Base-by-base conservation (phyloP, 2,797 vertebrate species). In the Notolabrus celidotus region DNA sequence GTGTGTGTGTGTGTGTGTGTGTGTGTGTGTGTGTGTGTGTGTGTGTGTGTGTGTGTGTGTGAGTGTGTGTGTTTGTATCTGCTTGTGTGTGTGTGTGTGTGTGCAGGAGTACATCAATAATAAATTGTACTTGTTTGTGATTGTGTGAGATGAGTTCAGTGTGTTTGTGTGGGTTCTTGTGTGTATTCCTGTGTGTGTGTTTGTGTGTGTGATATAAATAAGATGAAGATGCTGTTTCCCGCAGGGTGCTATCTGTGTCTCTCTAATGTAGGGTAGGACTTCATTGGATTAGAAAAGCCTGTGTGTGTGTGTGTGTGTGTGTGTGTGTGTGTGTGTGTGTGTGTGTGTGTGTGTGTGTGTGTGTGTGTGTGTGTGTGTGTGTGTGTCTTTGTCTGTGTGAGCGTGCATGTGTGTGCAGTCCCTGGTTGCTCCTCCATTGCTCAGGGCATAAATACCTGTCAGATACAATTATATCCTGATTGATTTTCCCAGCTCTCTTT, bases 381-480 rank as follows among this genome's bases (percentile, higher is more conserved):
- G 33, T 60, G 29, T 53, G 34, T 42, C 29, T 62, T 62, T 56
- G 46, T 56, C 54, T 51, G 66, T 43, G 27, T 46, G 50, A 20
- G 47, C 54, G 71, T 52, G 42, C 34, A 47, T 25, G 27, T 27
- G 42, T 12, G n/a, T 52, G 36, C 34, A 50, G 56, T 68, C 76
- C 59, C 76, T 60, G 22, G 22, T 58, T 80, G 77, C 80, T 83
- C 61, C 55, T 82, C 58, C 38, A 70, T 66, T 6, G 77, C 91
- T 86, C 68, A 36, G 80, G 89, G 78, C 85, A 92, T 92, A 92
- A 93, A 92, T 91, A 86, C 77, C 79, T 93, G 93, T 94, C 93
- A 93, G 81, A 92, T 84, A 88, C 93, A 94, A 93, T 94, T 93
- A 94, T 77, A 83, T 79, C 84, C 67, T 91, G 92, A 94, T 94